Evolutionary conservation across 2,797 vertebrate species (phyloP).

Genomic region (Cygnus olor): DNA sequence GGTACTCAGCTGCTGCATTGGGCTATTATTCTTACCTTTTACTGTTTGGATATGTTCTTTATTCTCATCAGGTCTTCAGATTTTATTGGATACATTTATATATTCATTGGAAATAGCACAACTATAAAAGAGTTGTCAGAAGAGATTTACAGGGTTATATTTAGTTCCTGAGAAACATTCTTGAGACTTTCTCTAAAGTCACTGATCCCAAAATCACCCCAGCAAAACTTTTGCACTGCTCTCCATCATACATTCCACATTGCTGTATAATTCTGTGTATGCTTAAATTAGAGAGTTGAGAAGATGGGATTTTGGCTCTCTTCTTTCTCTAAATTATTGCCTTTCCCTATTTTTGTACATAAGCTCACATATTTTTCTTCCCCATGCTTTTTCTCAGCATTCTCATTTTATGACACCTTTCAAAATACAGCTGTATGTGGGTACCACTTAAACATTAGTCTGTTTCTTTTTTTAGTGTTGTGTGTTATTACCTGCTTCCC

Average conservation of each 20-base stretch:
- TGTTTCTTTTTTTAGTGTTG: neutral
- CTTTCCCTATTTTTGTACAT: neutral
- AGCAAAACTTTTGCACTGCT: neutral
- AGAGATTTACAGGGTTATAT: neutral
- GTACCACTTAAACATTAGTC: neutral
- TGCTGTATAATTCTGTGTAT: neutral
- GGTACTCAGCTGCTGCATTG: neutral
- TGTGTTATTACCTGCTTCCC: neutral
- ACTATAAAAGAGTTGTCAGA: neutral
- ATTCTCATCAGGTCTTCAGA: neutral
- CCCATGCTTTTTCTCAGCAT: neutral
- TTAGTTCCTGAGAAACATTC: neutral
- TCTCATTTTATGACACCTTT: neutral
- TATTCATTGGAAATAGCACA: neutral
- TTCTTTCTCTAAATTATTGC: neutral
- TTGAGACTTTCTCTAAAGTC: neutral
- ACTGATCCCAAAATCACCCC: neutral
- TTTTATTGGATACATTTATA: neutral
- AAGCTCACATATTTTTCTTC: neutral
- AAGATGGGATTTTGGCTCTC: neutral
- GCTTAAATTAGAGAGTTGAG: neutral
- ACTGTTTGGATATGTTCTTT: neutral
- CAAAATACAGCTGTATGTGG: neutral
- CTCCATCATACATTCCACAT: neutral
- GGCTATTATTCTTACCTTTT: neutral